These are phyloP conservation scores for Acromyrmex heyeri DNA, from an alignment of 1,140 invertebrate species.

Conservation along the genomic window DNA sequence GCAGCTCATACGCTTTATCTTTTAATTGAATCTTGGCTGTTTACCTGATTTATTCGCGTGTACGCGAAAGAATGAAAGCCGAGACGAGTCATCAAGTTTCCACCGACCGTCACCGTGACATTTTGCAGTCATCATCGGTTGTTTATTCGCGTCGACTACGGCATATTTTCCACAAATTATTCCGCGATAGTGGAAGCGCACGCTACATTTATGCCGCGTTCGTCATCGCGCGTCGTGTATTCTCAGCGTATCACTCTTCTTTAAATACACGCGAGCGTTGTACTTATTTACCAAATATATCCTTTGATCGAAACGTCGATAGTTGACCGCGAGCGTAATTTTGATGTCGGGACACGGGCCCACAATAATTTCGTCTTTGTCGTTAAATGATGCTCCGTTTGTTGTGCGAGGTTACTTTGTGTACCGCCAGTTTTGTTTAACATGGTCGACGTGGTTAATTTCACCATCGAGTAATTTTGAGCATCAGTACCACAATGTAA, in stretches of 20 bases:
- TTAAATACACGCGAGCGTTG: neutral
- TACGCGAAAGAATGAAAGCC: constrained; percentile 36
- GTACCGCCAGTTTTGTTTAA: constrained; percentile 46
- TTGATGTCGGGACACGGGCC: constrained; percentile 16
- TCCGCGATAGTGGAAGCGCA: neutral
- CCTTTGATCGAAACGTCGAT: constrained; percentile 46
- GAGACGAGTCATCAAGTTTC: constrained; percentile 57
- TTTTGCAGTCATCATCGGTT: constrained; percentile 39
- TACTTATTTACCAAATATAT: constrained; percentile 43
- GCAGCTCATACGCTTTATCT: constrained; percentile 51
- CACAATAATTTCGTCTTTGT: constrained; percentile 56
- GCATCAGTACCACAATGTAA: constrained; percentile 3
- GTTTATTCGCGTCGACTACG: constrained; percentile 29
- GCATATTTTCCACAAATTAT: constrained; percentile 33
- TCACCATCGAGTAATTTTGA: constrained; percentile 32
- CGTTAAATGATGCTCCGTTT: constrained; percentile 50
- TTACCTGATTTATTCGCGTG: constrained; percentile 63
- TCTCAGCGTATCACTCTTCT: constrained; percentile 26
- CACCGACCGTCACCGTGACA: constrained; percentile 41
- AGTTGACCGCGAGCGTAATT: constrained; percentile 30
- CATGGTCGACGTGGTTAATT: constrained; percentile 22
- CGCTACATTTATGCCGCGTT: constrained; percentile 3
- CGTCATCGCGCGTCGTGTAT: neutral
- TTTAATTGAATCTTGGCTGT: constrained; percentile 67
- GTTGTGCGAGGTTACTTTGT: constrained; percentile 33